phyloP scores from a whole-genome alignment of 1,140 invertebrate genomes.

The Drosophila pandora region DNA sequence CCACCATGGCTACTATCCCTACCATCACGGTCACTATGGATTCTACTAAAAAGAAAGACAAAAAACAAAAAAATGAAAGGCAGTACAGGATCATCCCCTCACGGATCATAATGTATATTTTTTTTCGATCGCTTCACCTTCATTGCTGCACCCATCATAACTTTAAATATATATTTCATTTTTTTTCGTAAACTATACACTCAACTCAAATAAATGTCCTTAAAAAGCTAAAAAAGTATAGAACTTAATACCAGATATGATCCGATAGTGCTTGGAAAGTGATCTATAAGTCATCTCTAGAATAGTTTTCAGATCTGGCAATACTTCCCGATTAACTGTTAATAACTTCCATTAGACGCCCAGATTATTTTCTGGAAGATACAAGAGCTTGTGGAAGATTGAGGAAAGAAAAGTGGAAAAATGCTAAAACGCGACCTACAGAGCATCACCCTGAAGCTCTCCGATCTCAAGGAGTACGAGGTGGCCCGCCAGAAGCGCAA shows the following conservation, averaged over 20 bases:
- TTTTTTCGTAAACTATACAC: slow-evolving; percentile 17
- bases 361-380: background rate
- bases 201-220: slow-evolving; percentile 27
- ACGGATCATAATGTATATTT: slow-evolving; percentile 26
- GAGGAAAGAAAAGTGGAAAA: background rate
- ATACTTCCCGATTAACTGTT: background rate
- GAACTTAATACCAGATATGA: background rate
- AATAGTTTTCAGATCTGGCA: background rate
- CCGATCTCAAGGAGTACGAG: slow-evolving; percentile 63
- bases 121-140: slow-evolving; percentile 39
- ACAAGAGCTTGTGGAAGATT: background rate
- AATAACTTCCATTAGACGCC: background rate
- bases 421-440: slow-evolving; percentile 65
- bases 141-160: slow-evolving; percentile 30
- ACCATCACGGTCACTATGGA: slow-evolving; percentile 71
- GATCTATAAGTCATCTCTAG: background rate
- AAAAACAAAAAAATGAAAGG: background rate
- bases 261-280: background rate
- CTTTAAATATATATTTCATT: slow-evolving; percentile 24
- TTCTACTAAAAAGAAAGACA: slow-evolving; percentile 53
- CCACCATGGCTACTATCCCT: slow-evolving; percentile 69
- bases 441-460: slow-evolving; percentile 47
- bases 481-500: slow-evolving; percentile 48
- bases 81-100: slow-evolving; percentile 3
- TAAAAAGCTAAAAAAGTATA: slow-evolving; percentile 20